These are phyloP conservation scores for Vultur gryphus DNA, from an alignment of 2,797 vertebrate species.

Conservation along the genomic window DNA sequence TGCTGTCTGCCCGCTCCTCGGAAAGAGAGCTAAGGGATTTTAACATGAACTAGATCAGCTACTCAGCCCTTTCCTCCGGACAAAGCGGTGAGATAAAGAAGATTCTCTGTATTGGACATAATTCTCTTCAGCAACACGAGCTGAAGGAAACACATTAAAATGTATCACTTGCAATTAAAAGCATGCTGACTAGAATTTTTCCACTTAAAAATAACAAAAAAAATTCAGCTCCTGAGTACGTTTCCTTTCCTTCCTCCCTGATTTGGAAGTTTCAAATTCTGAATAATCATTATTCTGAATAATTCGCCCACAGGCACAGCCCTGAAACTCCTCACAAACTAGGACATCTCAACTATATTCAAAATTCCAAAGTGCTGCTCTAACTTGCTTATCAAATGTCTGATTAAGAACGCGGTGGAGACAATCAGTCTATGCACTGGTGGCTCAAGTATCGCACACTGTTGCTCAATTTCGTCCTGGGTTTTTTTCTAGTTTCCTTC, in stretches of 20 bases:
- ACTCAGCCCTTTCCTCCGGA: not conserved
- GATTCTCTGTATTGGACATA: not conserved
- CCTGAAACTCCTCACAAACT: not conserved
- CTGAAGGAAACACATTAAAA: slow-evolving; percentile 7
- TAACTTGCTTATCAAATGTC: slow-evolving; percentile 31
- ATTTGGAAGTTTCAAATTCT: not conserved
- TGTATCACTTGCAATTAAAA: not conserved
- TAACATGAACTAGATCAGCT: not conserved
- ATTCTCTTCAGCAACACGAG: not conserved
- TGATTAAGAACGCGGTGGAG: not conserved
- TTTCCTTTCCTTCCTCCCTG: not conserved
- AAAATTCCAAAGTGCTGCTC: not conserved
- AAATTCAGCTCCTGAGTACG: not conserved
- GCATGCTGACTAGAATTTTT: not conserved
- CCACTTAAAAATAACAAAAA: not conserved
- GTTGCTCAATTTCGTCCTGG: slow-evolving; percentile 37
- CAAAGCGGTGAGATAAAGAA: not conserved
- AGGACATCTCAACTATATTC: not conserved
- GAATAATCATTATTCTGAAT: not conserved
- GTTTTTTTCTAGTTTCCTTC: not conserved
- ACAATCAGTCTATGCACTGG: not conserved
- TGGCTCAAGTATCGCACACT: not conserved
- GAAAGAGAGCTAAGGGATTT: not conserved
- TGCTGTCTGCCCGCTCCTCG: not conserved
- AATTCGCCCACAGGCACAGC: not conserved